These are phyloP conservation scores for Gobio occitaniae DNA, from an alignment of 2,797 vertebrate species.

Conservation along the genomic window DNA sequence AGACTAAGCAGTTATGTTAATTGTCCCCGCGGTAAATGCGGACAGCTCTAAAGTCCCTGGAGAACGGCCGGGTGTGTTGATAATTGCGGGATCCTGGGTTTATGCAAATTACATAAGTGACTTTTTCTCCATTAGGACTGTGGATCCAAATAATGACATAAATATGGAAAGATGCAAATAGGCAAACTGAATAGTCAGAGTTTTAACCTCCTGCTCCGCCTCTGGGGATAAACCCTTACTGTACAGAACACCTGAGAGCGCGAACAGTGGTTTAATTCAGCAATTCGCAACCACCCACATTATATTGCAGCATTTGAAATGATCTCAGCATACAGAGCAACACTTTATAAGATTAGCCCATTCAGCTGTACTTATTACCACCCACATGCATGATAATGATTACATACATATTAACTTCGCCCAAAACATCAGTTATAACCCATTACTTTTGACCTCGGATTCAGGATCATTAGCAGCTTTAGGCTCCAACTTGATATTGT, in stretches of 20 bases:
- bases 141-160: constrained; percentile 47
- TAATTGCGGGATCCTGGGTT: constrained; percentile 46
- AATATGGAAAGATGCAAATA: constrained; percentile 53
- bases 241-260: constrained; percentile 23
- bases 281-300: constrained; percentile 35
- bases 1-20: constrained; percentile 51
- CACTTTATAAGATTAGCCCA: constrained; percentile 39
- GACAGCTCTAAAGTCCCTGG: constrained; percentile 18
- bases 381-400: constrained; percentile 39
- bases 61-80: constrained; percentile 47
- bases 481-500: constrained; percentile 47
- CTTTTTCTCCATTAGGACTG: constrained; percentile 48
- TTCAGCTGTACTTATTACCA: constrained; percentile 30
- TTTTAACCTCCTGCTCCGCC: constrained; percentile 25
- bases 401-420: constrained; percentile 39
- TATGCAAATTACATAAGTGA: constrained; percentile 48
- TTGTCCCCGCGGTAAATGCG: constrained; percentile 13
- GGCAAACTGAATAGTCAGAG: constrained; percentile 25
- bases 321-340: constrained; percentile 9
- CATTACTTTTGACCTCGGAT: constrained; percentile 22
- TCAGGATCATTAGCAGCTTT: constrained; percentile 48
- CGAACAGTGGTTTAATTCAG: constrained; percentile 32
- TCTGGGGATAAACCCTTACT: constrained; percentile 6
- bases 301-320: constrained; percentile 17
- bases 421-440: constrained; percentile 19